Conservation (phyloP, 2,888 invertebrate genomes). For the Andricus curvator region DNA sequence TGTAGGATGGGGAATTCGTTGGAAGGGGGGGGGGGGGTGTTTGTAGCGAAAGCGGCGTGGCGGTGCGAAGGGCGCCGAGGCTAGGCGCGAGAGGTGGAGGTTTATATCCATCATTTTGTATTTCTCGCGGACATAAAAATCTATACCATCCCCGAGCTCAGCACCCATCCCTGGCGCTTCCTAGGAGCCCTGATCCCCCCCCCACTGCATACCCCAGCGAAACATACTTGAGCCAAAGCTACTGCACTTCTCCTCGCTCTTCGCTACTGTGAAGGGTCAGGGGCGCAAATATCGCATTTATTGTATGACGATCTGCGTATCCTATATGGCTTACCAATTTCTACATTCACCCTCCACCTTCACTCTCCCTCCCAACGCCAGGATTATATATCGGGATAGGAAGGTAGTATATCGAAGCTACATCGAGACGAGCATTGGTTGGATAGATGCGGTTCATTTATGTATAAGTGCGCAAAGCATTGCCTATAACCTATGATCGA, state of each 20-base stretch:
- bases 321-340: slow-evolving; percentile 39
- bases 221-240: slow-evolving; percentile 47
- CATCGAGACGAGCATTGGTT: slow-evolving; percentile 6
- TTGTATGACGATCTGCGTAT: slow-evolving; percentile 71
- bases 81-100: slow-evolving; percentile 56
- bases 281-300: slow-evolving; percentile 74
- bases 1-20: not conserved
- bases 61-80: slow-evolving; percentile 48
- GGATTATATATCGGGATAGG: not conserved
- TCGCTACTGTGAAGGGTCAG: slow-evolving; percentile 56
- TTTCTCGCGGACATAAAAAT: slow-evolving; percentile 77
- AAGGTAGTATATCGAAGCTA: not conserved
- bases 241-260: slow-evolving; percentile 54
- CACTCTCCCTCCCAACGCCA: slow-evolving; percentile 45
- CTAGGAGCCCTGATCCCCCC: slow-evolving; percentile 46
- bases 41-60: slow-evolving; percentile 28
- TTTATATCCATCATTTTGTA: slow-evolving; percentile 77
- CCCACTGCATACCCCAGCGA: slow-evolving; percentile 44
- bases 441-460: not conserved
- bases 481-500: not conserved
- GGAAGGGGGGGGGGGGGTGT: slow-evolving; percentile 11
- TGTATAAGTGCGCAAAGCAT: slow-evolving; percentile 4
- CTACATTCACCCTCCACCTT: slow-evolving; percentile 44
- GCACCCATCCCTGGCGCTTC: slow-evolving; percentile 64
- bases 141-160: slow-evolving; percentile 71